Evolutionary conservation across 2,888 invertebrate genomes (phyloP).

Genomic region (Cheilosia scutellata): DNA sequence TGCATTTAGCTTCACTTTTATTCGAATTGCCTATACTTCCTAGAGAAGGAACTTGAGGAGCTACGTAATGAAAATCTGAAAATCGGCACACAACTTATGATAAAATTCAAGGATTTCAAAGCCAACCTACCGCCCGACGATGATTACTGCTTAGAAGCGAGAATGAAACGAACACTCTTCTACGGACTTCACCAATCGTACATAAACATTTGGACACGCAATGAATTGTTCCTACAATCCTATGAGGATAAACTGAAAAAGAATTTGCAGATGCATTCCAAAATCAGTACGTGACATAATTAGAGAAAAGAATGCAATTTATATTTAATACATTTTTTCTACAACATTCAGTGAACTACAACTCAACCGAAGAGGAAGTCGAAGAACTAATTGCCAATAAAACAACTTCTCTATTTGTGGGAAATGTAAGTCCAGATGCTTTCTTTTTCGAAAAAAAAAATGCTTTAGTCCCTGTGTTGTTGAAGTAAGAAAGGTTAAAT

Average conservation of each 20-base stretch:
- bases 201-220: slow-evolving; percentile 82
- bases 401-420: slow-evolving; percentile 83
- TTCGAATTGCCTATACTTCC: slow-evolving; percentile 2
- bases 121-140: slow-evolving; percentile 81
- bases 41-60: slow-evolving; percentile 83
- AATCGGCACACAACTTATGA: slow-evolving; percentile 82
- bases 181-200: slow-evolving; percentile 83
- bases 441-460: neutral
- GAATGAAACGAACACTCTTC: slow-evolving; percentile 83
- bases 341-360: slow-evolving; percentile 80
- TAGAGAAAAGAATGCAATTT: slow-evolving; percentile 22
- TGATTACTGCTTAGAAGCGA: slow-evolving; percentile 82
- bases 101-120: slow-evolving; percentile 82
- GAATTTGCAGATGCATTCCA: slow-evolving; percentile 83
- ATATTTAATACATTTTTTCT: slow-evolving; percentile 16
- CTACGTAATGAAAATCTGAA: slow-evolving; percentile 82
- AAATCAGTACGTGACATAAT: slow-evolving; percentile 81
- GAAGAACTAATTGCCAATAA: slow-evolving; percentile 83
- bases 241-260: slow-evolving; percentile 83
- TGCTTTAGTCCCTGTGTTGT: slow-evolving; percentile 12
- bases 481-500: slow-evolving; percentile 62
- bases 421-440: slow-evolving; percentile 81
- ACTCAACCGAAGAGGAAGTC: slow-evolving; percentile 83
- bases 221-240: slow-evolving; percentile 82
- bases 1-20: neutral